Percentiles rank a stretch among this genome's conserved stretches.
Conservation (phyloP, 2,113 vertebrate genomes). For the Parus major region DNA sequence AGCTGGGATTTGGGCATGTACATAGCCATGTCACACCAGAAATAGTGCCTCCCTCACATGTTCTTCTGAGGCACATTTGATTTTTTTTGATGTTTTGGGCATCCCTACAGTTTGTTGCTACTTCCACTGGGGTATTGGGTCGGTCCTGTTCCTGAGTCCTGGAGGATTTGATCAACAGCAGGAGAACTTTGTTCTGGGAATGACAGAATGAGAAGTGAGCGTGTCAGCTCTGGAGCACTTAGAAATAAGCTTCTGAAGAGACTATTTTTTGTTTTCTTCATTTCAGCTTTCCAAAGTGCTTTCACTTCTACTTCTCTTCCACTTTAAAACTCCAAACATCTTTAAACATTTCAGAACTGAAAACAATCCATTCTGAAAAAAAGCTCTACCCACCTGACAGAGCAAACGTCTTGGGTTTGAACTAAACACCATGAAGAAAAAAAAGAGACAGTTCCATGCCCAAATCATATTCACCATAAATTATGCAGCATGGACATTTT, state of each 20-base stretch:
- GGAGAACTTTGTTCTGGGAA: neutral
- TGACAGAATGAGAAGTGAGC: neutral
- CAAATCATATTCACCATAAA: neutral
- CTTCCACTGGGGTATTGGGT: neutral
- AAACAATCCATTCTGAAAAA: neutral
- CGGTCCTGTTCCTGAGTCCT: neutral
- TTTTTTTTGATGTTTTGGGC: neutral
- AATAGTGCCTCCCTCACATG: fast-evolving
- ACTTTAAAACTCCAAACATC: neutral
- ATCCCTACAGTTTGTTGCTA: neutral
- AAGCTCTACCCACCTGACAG: neutral
- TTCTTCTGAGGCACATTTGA: neutral
- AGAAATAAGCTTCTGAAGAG: neutral
- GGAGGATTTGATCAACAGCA: neutral
- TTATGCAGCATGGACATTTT: neutral
- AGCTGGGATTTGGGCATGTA: neutral
- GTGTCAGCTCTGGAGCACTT: neutral
- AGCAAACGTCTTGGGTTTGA: neutral
- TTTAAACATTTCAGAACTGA: neutral
- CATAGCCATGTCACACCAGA: fast-evolving
- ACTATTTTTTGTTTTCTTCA: neutral
- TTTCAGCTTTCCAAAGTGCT: neutral
- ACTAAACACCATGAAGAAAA: fast-evolving
- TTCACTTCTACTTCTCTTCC: neutral
- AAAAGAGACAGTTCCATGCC: neutral